These are phyloP conservation scores for Chascanopsetta lugubris DNA, from an alignment of 2,113 vertebrate genomes.

Conservation along the genomic window DNA sequence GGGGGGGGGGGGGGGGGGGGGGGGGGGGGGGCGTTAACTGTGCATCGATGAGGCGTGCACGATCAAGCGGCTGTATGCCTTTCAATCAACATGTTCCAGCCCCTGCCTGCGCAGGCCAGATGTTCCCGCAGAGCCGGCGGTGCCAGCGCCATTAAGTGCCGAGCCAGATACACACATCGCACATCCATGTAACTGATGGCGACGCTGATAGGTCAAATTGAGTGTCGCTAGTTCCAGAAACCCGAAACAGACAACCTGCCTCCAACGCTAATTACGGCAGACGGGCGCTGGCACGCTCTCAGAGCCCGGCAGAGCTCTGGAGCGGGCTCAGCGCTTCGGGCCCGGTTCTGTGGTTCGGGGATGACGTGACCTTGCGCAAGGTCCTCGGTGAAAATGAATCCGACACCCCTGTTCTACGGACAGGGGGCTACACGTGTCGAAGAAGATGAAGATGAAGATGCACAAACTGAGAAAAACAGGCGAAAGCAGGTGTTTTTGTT, in stretches of 20 bases:
- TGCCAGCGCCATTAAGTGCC: slow-evolving; percentile 69
- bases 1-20: background rate
- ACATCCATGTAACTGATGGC: slow-evolving; percentile 68
- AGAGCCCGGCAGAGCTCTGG: slow-evolving; percentile 46
- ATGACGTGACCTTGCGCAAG: slow-evolving; percentile 59
- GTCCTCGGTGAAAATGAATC: background rate
- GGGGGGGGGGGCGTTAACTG: background rate
- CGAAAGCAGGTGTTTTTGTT: background rate
- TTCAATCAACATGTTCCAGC: slow-evolving; percentile 57
- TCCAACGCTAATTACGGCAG: slow-evolving; percentile 59
- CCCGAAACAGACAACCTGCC: slow-evolving; percentile 54
- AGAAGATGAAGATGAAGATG: background rate
- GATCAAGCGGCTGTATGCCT: slow-evolving; percentile 25
- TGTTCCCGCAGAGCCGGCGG: slow-evolving; percentile 63
- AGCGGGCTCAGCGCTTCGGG: slow-evolving; percentile 28
- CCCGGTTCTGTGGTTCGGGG: slow-evolving; percentile 48
- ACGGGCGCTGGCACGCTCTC: slow-evolving; percentile 54
- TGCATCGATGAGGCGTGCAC: too few species aligned
- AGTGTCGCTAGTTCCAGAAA: slow-evolving; percentile 68
- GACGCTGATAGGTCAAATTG: slow-evolving; percentile 73
- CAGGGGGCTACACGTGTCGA: background rate
- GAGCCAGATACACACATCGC: slow-evolving; percentile 73
- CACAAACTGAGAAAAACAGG: background rate
- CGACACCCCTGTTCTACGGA: background rate
- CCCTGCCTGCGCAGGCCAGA: slow-evolving; percentile 71